Evolutionary conservation across 2,797 vertebrate genomes (phyloP).

Genomic region (Potorous gilbertii): DNA sequence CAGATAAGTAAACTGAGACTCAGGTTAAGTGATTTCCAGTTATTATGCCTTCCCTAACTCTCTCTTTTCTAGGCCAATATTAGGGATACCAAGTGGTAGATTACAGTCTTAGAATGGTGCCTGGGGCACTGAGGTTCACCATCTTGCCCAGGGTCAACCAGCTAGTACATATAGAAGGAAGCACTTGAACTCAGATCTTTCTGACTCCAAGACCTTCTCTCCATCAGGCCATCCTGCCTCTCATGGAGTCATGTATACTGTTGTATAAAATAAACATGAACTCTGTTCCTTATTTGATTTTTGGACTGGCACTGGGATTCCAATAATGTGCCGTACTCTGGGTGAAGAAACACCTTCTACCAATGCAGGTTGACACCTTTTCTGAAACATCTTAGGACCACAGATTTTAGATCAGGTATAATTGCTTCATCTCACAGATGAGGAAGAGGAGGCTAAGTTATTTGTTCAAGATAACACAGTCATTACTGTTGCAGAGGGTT

Average conservation of each 20-base stretch:
- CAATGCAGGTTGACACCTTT: background rate
- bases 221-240: background rate
- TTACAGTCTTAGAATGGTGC: background rate
- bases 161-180: background rate
- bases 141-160: background rate
- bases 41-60: background rate
- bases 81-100: background rate
- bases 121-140: background rate
- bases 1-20: background rate
- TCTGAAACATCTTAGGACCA: background rate
- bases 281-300: background rate
- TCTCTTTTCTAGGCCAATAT: background rate
- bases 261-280: background rate
- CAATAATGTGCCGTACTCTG: background rate
- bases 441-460: background rate
- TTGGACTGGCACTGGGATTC: background rate
- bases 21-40: background rate
- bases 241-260: background rate
- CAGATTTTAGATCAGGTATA: background rate
- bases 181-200: background rate
- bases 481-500: background rate
- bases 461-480: background rate
- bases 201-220: background rate
- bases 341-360: background rate
- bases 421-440: background rate